A percentile compares a stretch with the other conserved stretches of the same genome.
phyloP scores from a whole-genome alignment of 2,797 vertebrate genomes.

The Coranthus polyacanthus region DNA sequence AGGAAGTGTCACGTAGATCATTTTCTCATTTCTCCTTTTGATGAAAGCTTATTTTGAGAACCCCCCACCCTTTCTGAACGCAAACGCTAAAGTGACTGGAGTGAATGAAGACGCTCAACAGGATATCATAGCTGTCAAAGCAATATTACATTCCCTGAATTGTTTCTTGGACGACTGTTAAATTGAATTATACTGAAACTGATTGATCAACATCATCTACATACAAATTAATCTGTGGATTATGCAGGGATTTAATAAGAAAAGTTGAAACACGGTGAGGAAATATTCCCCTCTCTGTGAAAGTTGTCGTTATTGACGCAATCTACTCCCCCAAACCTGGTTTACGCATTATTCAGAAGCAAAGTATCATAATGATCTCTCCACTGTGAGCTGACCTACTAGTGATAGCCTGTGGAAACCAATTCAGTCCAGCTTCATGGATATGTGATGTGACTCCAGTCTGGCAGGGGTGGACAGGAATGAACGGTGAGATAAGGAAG shows the following conservation, averaged over 20 bases:
- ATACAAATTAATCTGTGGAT: conserved; percentile 55
- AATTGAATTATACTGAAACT: conserved; percentile 57
- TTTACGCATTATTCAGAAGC: conserved; percentile 50
- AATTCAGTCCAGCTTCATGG: conserved; percentile 56
- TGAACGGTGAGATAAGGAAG: conserved; percentile 76
- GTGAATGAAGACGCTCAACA: conserved; percentile 62
- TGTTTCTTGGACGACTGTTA: conserved; percentile 59
- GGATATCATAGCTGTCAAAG: conserved; percentile 63
- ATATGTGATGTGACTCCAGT: conserved; percentile 72
- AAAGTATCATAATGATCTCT: conserved; percentile 56
- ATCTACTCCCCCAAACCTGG: conserved; percentile 8
- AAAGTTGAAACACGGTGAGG: conserved; percentile 10
- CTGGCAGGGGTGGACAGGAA: conserved; percentile 70
- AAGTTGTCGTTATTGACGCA: conserved; percentile 24
- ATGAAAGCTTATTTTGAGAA: conserved; percentile 68
- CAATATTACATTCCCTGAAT: conserved; percentile 62
- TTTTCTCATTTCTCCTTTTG: conserved; percentile 78
- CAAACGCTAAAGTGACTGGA: conserved; percentile 54
- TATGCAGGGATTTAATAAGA: conserved; percentile 46
- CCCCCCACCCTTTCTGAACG: conserved; percentile 20
- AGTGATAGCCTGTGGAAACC: conserved; percentile 49
- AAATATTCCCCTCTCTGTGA: neutral
- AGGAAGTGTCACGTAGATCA: conserved; percentile 69
- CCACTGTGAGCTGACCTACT: conserved; percentile 62
- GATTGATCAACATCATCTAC: conserved; percentile 58